A percentile compares a stretch with the other conserved stretches of the same genome.
Conservation (phyloP, 2,888 invertebrate species). For the Metallyticus violacea region DNA sequence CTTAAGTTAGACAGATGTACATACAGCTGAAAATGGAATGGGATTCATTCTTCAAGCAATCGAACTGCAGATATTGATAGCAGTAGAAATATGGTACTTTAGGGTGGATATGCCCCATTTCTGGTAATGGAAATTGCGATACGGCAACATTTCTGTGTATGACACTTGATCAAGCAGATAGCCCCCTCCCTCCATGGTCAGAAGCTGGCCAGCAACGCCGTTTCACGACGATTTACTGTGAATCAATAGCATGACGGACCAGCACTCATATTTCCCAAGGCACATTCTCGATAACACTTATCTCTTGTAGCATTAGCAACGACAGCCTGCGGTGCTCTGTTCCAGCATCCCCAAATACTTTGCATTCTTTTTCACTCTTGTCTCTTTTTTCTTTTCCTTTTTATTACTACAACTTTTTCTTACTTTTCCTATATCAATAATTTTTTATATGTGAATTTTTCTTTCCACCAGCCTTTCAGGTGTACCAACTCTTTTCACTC, state of each 20-base stretch:
- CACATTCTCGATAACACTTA: neutral
- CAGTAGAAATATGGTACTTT: neutral
- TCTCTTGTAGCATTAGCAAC: neutral
- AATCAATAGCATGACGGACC: neutral
- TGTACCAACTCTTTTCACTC: too few relatives aligned
- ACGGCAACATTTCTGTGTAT: neutral
- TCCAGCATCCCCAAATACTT: neutral
- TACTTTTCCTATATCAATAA: too few relatives aligned
- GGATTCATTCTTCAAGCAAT: too few relatives aligned
- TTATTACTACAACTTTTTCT: too few relatives aligned
- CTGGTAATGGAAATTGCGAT: neutral
- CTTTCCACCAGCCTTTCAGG: too few relatives aligned
- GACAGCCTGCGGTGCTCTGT: neutral
- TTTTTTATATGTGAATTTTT: too few relatives aligned
- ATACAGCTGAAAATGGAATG: too few relatives aligned
- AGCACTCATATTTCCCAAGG: neutral
- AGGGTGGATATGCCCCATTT: too few relatives aligned
- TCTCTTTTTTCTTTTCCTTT: neutral
- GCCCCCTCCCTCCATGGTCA: neutral
- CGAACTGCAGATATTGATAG: too few relatives aligned
- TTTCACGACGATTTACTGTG: neutral
- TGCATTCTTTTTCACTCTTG: neutral
- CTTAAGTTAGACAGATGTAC: too few relatives aligned
- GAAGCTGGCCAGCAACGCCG: neutral
- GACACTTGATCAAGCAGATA: neutral